Base-by-base conservation (phyloP, 2,797 vertebrate genomes). In the Mustela erminea region DNA sequence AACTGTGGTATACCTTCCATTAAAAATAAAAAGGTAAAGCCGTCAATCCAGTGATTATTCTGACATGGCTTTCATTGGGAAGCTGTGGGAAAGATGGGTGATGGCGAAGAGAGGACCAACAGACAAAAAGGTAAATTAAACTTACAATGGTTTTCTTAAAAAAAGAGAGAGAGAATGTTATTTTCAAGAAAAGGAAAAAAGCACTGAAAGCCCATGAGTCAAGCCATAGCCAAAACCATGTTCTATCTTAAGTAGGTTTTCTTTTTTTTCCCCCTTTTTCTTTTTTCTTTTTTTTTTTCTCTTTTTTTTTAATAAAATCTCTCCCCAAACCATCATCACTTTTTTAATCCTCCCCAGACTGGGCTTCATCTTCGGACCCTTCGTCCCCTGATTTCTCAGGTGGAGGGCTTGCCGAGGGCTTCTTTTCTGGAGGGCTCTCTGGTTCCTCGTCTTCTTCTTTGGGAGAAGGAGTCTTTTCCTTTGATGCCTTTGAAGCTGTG, bases 311-410 rank as follows among this genome's bases (percentile, higher is more conserved):
- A 94, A 98, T 98, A 98, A 98, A 98, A 97, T 98, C 98, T 98
- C 98, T 98, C 98, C 98, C 98, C 98, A 98, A 97, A 98, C 98
- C 98, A 98, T 93, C 84, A 97, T 97, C 95, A 93, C 97, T 98
- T 98, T 98, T 98, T 99, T 99, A 99, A 99, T 99, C 99, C 99
- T 99, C 99, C 99, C 99, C 99, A 98, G 99, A 99, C 86, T 99
- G 99, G 58, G 99, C 99, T 98, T 99, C 99, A 98, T 99, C 99
- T 99, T 99, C 99, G 95, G 99, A 99, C 95, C 99, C 99, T 81
- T 99, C 99, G 95, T 99, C 99, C 89, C 98, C 99, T 87, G 99
- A 99, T 77, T 99, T 99, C 98, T 99, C 99, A 41, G 99, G 99
- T 2, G 99, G 99, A 97, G 99, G 99, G 95, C 99, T 99, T 85